Base-by-base conservation (phyloP, 2,797 vertebrate genomes). In the Momotus momota region DNA sequence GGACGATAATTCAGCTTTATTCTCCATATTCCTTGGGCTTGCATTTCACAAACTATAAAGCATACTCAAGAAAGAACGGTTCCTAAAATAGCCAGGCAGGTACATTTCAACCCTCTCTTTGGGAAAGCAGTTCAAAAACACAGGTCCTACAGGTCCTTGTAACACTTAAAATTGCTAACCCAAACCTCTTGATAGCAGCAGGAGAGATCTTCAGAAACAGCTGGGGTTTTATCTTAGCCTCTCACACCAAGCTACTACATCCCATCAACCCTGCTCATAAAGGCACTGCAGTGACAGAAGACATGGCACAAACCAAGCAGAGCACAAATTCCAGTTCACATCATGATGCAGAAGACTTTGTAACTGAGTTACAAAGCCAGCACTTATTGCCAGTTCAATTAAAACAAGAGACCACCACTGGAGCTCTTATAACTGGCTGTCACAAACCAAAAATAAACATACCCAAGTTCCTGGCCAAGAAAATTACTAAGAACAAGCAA, bases 161-260 rank as follows among this genome's bases (percentile, higher is more conserved):
- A 92, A 74, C 18, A 41, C 86, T 94, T 90, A 66, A 77, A 95
- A 95, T 67, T 90, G 91, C 91, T 95, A 95, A 93, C 74, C 93
- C 69, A 54, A 94, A 85, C 87, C 85, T 88, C 94, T 90, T 71
- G 90, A 94, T 67, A 96, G 81, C 91, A 95, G 96, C 83, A 88
- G 82, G 90, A 2, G 0, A 1, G 77, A 90, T 86, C 93, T 94
- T 94, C 58, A 94, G 70, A 88, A 95, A 69, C 90, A 95, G 81
- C 84, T 95, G 90, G 90, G 60, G 93, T 94, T 96, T 93, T 94
- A 23, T 94, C 78, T 96, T 86, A 86, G 90, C 86, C 94, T 95
- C 91, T 82, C 90, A 94, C 74, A 87, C 78, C 78, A 86, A 89
- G 60, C 81, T 96, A 93, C 90, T 89, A 93, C 96, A 94, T 83